Base-by-base conservation (phyloP, 2,888 invertebrate genomes). In the Aradus depressus region DNA sequence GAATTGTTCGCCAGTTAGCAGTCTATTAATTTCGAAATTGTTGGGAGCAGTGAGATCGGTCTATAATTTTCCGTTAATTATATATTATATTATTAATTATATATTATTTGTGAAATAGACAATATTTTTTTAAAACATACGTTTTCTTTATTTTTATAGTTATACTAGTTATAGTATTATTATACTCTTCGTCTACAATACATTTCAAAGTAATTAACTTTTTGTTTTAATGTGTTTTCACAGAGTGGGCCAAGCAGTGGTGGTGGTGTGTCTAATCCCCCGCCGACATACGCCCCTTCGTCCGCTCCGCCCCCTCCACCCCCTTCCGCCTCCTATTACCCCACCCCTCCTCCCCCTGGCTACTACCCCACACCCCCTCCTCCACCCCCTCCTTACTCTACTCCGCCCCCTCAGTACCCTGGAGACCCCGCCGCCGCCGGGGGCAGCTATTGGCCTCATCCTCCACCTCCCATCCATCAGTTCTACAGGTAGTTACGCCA, bases 271-370 rank as follows among this genome's bases (percentile, higher is more conserved):
- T n/a, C 47, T 14, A 39, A 21, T 14, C 47, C 75, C 34, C 74
- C 75, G 1, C 76, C 76, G 3, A 74, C 70, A 3, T 76, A 69
- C 51, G 70, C 69, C 8, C 67, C 68, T 26, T 67, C 67, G 4
- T 67, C 67, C 2, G 52, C 47, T 26, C 66, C 64, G 2, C 66
- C 66, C 3, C 69, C 66, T n/a, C 62, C 64, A 25, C n/a, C 63
- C 67, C 4, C 68, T 76, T 8, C 76, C 77, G 18, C 75, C 72
- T 0, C 73, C 76, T 62, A 75, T n/a, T 50, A 50, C 78, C 64
- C 80, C 70, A 8, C 76, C 76, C 25, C 74, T 72, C 58, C 72
- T 80, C 26, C 52, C 26, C 23, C 41, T 16, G 37, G 42, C 50
- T 35, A 50, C 47, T 26, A 32, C 50, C 44, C 52, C 42, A 6